Base-by-base conservation (phyloP, 2,797 vertebrate genomes). In the Sciaenops ocellatus region DNA sequence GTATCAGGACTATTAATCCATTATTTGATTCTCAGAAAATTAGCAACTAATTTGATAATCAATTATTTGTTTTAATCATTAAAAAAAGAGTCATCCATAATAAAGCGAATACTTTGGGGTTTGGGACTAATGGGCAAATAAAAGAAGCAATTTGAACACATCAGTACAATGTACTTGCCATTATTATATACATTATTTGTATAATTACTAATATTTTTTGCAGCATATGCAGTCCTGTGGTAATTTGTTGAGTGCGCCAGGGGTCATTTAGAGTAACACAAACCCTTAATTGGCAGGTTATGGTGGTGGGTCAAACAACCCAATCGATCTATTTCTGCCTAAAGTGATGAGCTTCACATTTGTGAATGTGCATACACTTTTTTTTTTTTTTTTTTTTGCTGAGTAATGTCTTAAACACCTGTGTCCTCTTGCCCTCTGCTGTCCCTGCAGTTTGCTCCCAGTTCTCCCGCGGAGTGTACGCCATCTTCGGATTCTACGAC, bases 401-500 rank as follows among this genome's bases (percentile, higher is more conserved):
- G 76, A 86, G 17, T 65, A 10, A 42, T 26, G n/a, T 44, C 34
- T 24, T 74, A 71, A 38, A 81, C 60, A 7, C 63, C 46, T 0
- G 0, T 72, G 69, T 83, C 64, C 64, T 80, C 34, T 63, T 66
- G 42, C 16, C 56, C 82, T 84, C 61, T 87, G 10, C 75, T 84
- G n/a, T 87, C 61, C 76, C 67, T 78, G 51, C 94, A 99, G 98
- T 99, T 92, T 99, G 98, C 95, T 99, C 98, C 78, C 98, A 99
- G 96, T 99, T 99, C 95, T 98, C 98, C 85, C 96, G 98, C 82
- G 98, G 98, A 61, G 98, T 99, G 71, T 99, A 99, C 82, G 98
- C 98, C 94, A 99, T 99, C 95, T 99, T 99, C 93, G 98, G 98
- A 94, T 99, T 99, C 95, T 99, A 99, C 68, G 98, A 99, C 92